phyloP scores from a whole-genome alignment of 2,888 invertebrate species.

The Orchesella flavescens region DNA sequence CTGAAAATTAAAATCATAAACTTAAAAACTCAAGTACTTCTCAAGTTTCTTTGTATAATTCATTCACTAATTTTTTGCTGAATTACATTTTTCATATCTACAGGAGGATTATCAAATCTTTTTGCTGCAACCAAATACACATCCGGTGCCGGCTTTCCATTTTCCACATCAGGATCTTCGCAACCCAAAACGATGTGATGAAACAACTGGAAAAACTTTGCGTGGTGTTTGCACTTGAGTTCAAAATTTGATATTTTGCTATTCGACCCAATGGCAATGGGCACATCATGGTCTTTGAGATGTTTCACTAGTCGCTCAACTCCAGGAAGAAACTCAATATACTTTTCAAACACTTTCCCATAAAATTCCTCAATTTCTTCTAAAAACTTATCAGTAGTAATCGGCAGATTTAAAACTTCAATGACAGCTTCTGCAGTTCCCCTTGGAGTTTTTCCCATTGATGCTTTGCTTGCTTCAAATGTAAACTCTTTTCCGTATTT shows the following conservation, averaged over 20 bases:
- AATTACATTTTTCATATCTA: constrained; percentile 53
- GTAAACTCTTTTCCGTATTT: constrained; percentile 75
- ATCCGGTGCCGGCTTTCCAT: constrained; percentile 92
- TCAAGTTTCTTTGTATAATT: too few relatives aligned
- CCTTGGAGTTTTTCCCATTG: constrained; percentile 73
- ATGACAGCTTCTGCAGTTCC: constrained; percentile 73
- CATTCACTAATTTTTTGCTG: too few relatives aligned
- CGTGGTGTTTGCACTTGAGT: constrained; percentile 80
- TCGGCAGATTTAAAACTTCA: constrained; percentile 74
- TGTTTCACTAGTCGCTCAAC: constrained; percentile 81
- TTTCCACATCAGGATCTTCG: constrained; percentile 87
- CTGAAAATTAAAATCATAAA: constrained; percentile 74
- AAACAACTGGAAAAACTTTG: constrained; percentile 81
- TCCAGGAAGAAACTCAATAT: constrained; percentile 75
- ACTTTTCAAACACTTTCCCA: constrained; percentile 74
- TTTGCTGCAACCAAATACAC: constrained; percentile 85
- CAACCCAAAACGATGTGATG: constrained; percentile 87
- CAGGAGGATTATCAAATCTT: constrained; percentile 79
- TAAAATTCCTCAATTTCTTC: constrained; percentile 73
- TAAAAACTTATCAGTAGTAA: constrained; percentile 74
- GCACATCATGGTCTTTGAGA: constrained; percentile 82
- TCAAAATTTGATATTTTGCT: constrained; percentile 83
- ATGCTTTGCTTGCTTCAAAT: constrained; percentile 75
- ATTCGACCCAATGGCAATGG: constrained; percentile 91
- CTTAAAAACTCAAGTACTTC: neutral